Percentiles rank a stretch among this genome's conserved stretches.
Conservation (phyloP, 2,797 vertebrate species). For the Ctenopoma multispine region DNA sequence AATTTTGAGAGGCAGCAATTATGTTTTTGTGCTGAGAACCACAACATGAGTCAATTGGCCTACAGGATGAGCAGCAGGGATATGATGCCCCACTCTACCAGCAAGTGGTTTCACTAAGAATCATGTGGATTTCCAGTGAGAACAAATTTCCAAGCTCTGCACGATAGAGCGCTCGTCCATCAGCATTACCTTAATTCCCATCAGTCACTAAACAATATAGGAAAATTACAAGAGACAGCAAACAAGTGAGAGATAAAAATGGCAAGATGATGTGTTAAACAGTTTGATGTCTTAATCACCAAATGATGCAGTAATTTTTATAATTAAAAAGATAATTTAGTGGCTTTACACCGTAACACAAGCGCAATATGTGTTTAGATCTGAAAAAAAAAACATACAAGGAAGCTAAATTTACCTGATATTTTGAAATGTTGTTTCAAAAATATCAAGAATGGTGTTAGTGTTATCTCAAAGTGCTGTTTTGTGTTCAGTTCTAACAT, state of each 20-base stretch:
- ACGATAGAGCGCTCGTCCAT: constrained; percentile 47
- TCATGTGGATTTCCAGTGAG: constrained; percentile 63
- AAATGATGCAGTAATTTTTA: constrained; percentile 15
- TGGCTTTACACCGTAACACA: constrained; percentile 23
- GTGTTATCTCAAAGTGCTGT: constrained; percentile 25
- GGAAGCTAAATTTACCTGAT: not conserved
- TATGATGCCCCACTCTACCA: constrained; percentile 64
- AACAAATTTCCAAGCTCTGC: constrained; percentile 62
- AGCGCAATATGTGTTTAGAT: constrained; percentile 32
- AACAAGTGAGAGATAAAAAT: constrained; percentile 19
- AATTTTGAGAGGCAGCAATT: constrained; percentile 78
- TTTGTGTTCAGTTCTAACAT: constrained; percentile 42
- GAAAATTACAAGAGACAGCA: constrained; percentile 29
- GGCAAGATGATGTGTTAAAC: constrained; percentile 39
- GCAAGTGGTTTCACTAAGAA: constrained; percentile 45
- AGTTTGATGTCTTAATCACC: constrained; percentile 23
- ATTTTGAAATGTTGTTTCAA: constrained; percentile 18
- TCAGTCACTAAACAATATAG: constrained; percentile 25
- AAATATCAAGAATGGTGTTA: constrained; percentile 2
- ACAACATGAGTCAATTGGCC: constrained; percentile 71
- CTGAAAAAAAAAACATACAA: constrained; percentile 20
- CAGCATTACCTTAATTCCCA: constrained; percentile 52
- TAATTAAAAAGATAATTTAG: constrained; percentile 52
- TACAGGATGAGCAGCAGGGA: constrained; percentile 49
- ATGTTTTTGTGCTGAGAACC: constrained; percentile 74